Evolutionary conservation across 2,797 vertebrate species (phyloP).

Genomic region (Eutrigla gurnardus): DNA sequence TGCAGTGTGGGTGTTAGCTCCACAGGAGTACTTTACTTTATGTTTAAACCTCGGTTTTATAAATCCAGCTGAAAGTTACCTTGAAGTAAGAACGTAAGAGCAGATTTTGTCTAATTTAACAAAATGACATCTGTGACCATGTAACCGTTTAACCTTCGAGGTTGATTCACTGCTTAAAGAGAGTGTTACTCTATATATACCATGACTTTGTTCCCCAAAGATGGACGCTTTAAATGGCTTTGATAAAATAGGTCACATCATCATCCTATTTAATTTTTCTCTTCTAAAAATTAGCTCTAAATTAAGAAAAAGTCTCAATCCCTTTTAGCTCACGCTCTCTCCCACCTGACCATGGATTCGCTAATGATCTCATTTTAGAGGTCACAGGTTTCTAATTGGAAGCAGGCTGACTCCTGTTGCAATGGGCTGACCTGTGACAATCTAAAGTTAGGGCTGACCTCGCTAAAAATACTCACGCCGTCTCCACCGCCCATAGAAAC

Average conservation of each 20-base stretch:
- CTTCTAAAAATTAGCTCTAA: constrained; percentile 58
- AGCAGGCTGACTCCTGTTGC: constrained; percentile 59
- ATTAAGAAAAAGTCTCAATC: constrained; percentile 69
- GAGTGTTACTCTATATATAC: constrained; percentile 40
- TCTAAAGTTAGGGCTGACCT: constrained; percentile 78
- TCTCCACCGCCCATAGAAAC: constrained; percentile 23
- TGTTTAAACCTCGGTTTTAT: neutral
- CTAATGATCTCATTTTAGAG: constrained; percentile 84
- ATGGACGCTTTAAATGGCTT: constrained; percentile 65
- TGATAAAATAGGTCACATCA: constrained; percentile 74
- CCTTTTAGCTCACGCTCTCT: constrained; percentile 63
- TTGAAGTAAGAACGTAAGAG: neutral
- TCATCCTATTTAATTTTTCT: constrained; percentile 65
- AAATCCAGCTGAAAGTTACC: neutral
- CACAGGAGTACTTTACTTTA: neutral
- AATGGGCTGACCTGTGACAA: constrained; percentile 58
- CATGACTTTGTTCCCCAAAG: constrained; percentile 49
- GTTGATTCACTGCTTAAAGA: constrained; percentile 5
- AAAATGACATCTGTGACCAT: neutral
- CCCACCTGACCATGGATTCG: constrained; percentile 72
- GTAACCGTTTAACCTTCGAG: constrained; percentile 41
- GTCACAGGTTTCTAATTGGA: constrained; percentile 82
- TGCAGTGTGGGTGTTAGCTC: neutral
- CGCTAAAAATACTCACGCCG: constrained; percentile 60
- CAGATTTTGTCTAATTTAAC: neutral